These are phyloP conservation scores for Akabosia matsudoensis DNA, from an alignment of 1,140 invertebrate species.

Conservation along the genomic window DNA sequence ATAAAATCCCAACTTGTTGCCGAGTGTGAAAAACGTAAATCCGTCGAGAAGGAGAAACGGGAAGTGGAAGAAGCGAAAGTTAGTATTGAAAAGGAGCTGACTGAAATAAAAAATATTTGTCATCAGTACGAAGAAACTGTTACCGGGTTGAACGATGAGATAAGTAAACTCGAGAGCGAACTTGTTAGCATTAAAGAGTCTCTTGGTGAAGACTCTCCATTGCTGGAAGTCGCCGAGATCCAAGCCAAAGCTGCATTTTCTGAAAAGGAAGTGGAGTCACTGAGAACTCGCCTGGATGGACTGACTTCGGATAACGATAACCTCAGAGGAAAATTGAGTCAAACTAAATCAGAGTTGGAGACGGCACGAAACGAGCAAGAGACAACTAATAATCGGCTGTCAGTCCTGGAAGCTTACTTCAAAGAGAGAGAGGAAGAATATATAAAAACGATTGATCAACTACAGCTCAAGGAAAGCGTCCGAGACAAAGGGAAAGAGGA, in stretches of 20 bases:
- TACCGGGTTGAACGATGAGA: constrained; percentile 36
- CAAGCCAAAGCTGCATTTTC: constrained; percentile 27
- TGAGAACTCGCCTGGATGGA: constrained; percentile 32
- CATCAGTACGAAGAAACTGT: constrained; percentile 43
- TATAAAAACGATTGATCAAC: constrained; percentile 37
- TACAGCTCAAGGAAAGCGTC: constrained; percentile 35
- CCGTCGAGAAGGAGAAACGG: constrained; percentile 7
- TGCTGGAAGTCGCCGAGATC: constrained; percentile 43
- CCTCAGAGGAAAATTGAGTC: constrained; percentile 16
- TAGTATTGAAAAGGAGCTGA: constrained; percentile 25
- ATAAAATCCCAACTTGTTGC: constrained; percentile 27
- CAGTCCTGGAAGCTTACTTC: constrained; percentile 44
- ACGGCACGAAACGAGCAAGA: constrained; percentile 31
- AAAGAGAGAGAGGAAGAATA: constrained; percentile 46
- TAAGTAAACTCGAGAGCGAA: constrained; percentile 43
- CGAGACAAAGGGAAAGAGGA: constrained; percentile 44
- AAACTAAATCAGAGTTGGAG: not conserved
- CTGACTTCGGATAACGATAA: constrained; percentile 38
- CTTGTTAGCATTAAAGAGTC: constrained; percentile 38
- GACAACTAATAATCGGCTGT: constrained; percentile 35
- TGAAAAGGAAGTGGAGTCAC: constrained; percentile 29
- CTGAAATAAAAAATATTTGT: constrained; percentile 34
- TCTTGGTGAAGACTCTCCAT: constrained; percentile 45
- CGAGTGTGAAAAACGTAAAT: constrained; percentile 27
- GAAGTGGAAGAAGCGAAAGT: constrained; percentile 12